Base-by-base conservation (phyloP, 2,797 vertebrate species). In the Coregonus ussuriensis region DNA sequence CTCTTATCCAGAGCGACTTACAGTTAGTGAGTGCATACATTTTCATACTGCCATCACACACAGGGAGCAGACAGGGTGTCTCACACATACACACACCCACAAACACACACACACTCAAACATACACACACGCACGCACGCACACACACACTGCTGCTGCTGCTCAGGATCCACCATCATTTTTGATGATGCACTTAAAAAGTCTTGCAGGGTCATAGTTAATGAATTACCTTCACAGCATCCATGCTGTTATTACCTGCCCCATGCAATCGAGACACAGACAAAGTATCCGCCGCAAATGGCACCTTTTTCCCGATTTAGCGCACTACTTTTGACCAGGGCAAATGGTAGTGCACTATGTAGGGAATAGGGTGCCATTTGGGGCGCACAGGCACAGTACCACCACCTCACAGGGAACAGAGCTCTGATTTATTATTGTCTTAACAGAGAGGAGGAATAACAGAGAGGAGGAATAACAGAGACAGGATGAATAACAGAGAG, bases 101-200 rank as follows among this genome's bases (percentile, higher is more conserved):
- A 11, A 2, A 11, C 41, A 3, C 41, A 47, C 41, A 41, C 7
- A 11, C 41, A 11, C 41, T 2, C 41, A 11, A 7, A 11, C 41
- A 11, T 9, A 11, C 41, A 11, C 41, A 47, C 41, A 14, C 53
- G 5, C 53, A 54, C 53, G 4, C 52, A 54, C 52, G 5, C 52
- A 54, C 52, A 16, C 52, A 53, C 52, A 16, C 18, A 25, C 16
- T 76, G 87, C 82, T 87, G 82, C 80, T 85, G 81, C 79, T 88
- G 88, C 25, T 25, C 25, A 25, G 25, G 25, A 92, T 90, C 92
- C 83, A 86, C 83, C 85, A 92, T 91, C 84, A 93, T 89, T 90
- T 88, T 88, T 88, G 86, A 88, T 90, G 89, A 91, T 85, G 86
- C 88, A 88, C 89, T 85, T 87, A 81, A 88, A 88, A 89, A 83